A percentile compares a stretch with the other conserved stretches of the same genome.
These are phyloP conservation scores for Ciconia maguari DNA, from an alignment of 2,113 vertebrate genomes.

Conservation along the genomic window DNA sequence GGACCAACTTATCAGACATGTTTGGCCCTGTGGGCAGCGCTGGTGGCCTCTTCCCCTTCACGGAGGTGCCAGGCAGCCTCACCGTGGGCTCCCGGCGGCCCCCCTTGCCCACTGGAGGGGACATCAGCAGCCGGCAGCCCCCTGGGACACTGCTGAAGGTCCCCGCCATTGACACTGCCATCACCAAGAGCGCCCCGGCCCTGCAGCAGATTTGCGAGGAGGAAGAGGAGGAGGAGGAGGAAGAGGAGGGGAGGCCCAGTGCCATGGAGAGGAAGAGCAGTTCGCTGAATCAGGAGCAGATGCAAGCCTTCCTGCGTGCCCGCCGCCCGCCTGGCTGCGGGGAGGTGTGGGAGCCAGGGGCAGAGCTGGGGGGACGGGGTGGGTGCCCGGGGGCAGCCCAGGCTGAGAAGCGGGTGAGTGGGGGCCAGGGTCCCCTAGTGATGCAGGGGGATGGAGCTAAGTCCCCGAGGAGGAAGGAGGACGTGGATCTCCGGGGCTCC, in stretches of 20 bases:
- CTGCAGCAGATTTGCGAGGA: conserved; percentile 88
- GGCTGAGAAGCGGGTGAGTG: background rate
- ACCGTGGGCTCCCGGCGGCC: background rate
- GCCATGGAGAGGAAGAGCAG: conserved; percentile 53
- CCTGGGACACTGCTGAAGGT: conserved; percentile 25
- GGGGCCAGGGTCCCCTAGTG: background rate
- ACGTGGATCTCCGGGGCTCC: background rate
- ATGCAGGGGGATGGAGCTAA: conserved; percentile 51
- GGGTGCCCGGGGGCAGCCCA: background rate
- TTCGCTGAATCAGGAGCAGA: conserved; percentile 64
- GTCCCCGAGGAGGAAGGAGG: background rate
- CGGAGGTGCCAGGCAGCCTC: accelerated
- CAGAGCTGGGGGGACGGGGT: background rate
- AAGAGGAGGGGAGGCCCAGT: conserved; percentile 59
- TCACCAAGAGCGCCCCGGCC: conserved; percentile 75
- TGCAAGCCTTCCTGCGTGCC: conserved; percentile 38
- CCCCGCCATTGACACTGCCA: conserved; percentile 56
- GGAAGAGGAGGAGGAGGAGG: conserved; percentile 83
- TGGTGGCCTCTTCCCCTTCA: background rate
- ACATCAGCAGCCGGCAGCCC: background rate
- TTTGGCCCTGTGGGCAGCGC: background rate
- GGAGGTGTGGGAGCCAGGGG: background rate
- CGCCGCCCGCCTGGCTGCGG: background rate
- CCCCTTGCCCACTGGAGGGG: background rate
- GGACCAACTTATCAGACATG: conserved; percentile 14